Conservation (phyloP, 1,140 invertebrate genomes). For the Aphidius gifuensis region DNA sequence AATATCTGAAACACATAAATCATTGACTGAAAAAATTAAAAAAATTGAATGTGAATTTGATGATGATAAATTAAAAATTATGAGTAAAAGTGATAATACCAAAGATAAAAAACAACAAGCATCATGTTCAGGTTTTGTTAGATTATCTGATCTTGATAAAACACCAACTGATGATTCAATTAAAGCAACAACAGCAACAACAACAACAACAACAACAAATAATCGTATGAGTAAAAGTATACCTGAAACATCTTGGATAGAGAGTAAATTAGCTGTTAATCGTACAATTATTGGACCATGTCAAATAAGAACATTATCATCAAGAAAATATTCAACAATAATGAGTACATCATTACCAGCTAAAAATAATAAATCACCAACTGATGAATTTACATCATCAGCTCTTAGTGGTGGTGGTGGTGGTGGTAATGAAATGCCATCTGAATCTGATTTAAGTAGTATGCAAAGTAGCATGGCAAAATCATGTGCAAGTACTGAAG, state of each 20-base stretch:
- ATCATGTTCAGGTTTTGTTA: conserved; percentile 50
- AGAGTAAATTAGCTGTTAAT: conserved; percentile 61
- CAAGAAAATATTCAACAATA: conserved; percentile 39
- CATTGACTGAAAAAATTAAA: conserved; percentile 47
- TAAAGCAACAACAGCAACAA: conserved; percentile 16
- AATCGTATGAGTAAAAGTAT: conserved; percentile 56
- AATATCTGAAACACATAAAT: conserved; percentile 45
- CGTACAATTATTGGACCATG: conserved; percentile 51
- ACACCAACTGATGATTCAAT: conserved; percentile 37
- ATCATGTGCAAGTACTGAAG: conserved; percentile 56
- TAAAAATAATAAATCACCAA: conserved; percentile 48
- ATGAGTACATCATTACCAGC: conserved; percentile 49
- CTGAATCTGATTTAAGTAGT: conserved; percentile 56
- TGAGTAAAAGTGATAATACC: conserved; percentile 14
- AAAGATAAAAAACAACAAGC: conserved; percentile 3
- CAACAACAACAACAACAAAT: conserved; percentile 32
- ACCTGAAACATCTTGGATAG: conserved; percentile 65
- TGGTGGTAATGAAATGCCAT: conserved; percentile 46
- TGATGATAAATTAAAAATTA: conserved; percentile 32
- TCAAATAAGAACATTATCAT: conserved; percentile 31
- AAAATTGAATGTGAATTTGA: conserved; percentile 47
- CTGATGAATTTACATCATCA: conserved; percentile 26
- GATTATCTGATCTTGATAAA: conserved; percentile 61
- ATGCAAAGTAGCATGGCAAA: conserved; percentile 59
- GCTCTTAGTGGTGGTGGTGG: conserved; percentile 44